Base-by-base conservation (phyloP, 2,797 vertebrate species). In the Enteromius thamalakanensis region DNA sequence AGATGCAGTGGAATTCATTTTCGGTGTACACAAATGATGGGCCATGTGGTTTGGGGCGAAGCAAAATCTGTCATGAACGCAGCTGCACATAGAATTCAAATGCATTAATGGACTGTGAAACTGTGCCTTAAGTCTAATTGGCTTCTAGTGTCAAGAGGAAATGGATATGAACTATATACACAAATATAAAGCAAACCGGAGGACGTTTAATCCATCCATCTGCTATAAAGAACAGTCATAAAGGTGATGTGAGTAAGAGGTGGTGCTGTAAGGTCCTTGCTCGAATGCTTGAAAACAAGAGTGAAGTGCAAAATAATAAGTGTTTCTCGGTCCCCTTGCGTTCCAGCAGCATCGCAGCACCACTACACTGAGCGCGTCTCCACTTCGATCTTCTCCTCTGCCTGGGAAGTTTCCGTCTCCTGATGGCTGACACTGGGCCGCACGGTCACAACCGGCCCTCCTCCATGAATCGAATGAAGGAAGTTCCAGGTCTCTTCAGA, bases 401-500 rank as follows among this genome's bases (percentile, higher is more conserved):
- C 92, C 85, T 97, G 96, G 9, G 95, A 94, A 12, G 84, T 70
- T 53, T 97, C 97, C 0, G 92, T 76, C 79, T 98, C 97, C 82
- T 90, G 92, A 83, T 96, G 96, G 91, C 94, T 93, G 87, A 97
- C 86, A 58, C 92, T 98, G 45, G 97, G 98, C 62, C 97, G 94
- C 2, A 99, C 91, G 0, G 97, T 97, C 82, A 99, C 95, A 86
- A 98, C 93, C 0, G 98, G 98, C 5, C 98, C 98, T 49, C 98
- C 98, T 11, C 97, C 95, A 53, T 99, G 98, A 88, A 99, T 97
- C 1, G 95, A 97, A 89, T 97, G 95, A 49, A 99, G 96, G 92
- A 99, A 99, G 94, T 96, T 97, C 98, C 98, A 99, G 0, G 98
- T 99, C 93, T 99, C 98, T 89, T 98, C 97, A 1, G 98, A 99